Evolutionary conservation across 2,888 invertebrate genomes (phyloP).

Genomic region (Zaprionus obscuricornis): DNA sequence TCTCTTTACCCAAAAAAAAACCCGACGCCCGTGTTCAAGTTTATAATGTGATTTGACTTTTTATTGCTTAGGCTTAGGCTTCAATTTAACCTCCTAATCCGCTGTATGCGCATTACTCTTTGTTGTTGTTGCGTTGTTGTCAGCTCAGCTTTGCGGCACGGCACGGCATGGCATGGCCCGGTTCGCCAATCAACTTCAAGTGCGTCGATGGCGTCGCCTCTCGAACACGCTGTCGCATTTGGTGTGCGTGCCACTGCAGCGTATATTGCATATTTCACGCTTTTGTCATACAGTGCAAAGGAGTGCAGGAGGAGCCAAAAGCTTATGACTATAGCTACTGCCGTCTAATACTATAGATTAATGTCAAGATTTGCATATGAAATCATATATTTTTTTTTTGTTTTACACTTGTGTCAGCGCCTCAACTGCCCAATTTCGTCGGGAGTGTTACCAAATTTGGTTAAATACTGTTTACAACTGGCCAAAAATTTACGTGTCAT

Average conservation of each 20-base stretch:
- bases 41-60: slow-evolving; percentile 66
- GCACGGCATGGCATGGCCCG: slow-evolving; percentile 19
- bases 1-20: too few relatives aligned
- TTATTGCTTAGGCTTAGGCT: slow-evolving; percentile 57
- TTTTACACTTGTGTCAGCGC: slow-evolving; percentile 23
- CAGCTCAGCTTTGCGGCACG: slow-evolving; percentile 6
- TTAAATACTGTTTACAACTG: slow-evolving; percentile 12
- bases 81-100: slow-evolving; percentile 64
- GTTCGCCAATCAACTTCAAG: slow-evolving; percentile 54
- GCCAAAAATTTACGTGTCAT: slow-evolving; percentile 22
- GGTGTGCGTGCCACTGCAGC: slow-evolving; percentile 46
- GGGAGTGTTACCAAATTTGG: slow-evolving; percentile 48
- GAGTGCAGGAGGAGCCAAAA: slow-evolving; percentile 54
- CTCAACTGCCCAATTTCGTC: slow-evolving; percentile 51
- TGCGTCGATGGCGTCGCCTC: slow-evolving; percentile 50
- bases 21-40: slow-evolving; percentile 30
- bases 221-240: slow-evolving; percentile 42
- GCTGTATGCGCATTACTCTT: slow-evolving; percentile 30
- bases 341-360: slow-evolving; percentile 64
- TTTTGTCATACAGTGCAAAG: slow-evolving; percentile 55
- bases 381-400: slow-evolving; percentile 51
- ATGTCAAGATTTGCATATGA: slow-evolving; percentile 80
- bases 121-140: slow-evolving; percentile 8
- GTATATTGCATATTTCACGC: slow-evolving; percentile 68
- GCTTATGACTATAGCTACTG: slow-evolving; percentile 29